Evolutionary conservation across 2,797 vertebrate genomes (phyloP).

Genomic region (Bradypus variegatus): DNA sequence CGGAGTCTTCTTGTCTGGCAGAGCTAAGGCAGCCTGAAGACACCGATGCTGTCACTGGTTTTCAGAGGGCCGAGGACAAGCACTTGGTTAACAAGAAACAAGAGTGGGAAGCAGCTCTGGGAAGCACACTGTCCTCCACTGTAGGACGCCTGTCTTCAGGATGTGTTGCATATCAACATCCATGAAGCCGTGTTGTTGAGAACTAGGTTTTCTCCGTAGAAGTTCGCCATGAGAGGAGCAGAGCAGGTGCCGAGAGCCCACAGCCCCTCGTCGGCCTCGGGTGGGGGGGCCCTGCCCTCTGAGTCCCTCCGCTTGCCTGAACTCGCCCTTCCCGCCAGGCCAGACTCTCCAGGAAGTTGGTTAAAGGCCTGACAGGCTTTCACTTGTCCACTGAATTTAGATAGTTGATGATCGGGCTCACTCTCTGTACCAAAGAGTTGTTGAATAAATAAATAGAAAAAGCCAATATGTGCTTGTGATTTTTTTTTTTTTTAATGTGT

Average conservation of each 20-base stretch:
- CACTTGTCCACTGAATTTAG: not conserved
- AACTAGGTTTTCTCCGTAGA: not conserved
- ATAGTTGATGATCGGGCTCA: rapidly evolving
- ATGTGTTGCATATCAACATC: too few species aligned
- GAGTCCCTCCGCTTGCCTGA: too few species aligned
- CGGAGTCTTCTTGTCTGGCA: not conserved
- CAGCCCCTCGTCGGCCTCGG: too few species aligned
- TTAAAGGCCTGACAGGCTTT: too few species aligned
- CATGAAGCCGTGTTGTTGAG: rapidly evolving
- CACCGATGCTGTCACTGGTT: not conserved
- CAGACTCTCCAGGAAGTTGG: not conserved
- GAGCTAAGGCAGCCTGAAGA: not conserved
- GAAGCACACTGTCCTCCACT: not conserved
- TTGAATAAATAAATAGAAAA: not conserved
- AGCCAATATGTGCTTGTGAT: rapidly evolving
- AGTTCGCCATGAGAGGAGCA: not conserved
- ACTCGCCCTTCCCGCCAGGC: too few species aligned
- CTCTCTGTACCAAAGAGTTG: not conserved
- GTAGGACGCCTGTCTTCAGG: not conserved
- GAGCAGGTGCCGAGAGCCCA: too few species aligned
- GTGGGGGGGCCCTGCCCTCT: too few species aligned
- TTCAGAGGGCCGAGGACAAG: not conserved
- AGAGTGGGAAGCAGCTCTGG: not conserved
- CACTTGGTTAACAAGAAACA: not conserved
- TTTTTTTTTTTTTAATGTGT: rapidly evolving